Base-by-base conservation (phyloP, 37 sponge, comb jelly and placozoan genomes). In the Beroe forskalii region DNA sequence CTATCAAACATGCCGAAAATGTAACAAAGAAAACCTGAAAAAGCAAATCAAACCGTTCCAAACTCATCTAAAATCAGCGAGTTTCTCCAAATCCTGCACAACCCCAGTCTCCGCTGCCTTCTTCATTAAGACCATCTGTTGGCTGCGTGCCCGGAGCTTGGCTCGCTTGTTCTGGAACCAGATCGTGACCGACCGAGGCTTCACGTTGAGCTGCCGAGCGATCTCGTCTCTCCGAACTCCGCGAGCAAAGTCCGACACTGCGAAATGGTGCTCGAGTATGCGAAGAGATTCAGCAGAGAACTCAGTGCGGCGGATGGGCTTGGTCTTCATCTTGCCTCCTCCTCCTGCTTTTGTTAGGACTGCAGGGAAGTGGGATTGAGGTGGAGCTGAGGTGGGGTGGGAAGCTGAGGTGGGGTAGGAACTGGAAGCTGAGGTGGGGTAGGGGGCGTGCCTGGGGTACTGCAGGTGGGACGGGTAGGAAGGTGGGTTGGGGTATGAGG, bases 131-230 rank as follows among this genome's bases (percentile, higher is more conserved):
- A 35, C 75, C 9, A 72, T 6, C 30, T 72, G 75, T 72, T 32
- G 40, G 37, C 9, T 72, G 39, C 40, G 23, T 23, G 75, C 75
- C 75, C 75, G 28, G 32, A 72, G 37, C 75, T 72, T 72, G 12
- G 75, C 75, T 20, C 75, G 75, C 39, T 32, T 72, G 75, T 72
- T 72, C 75, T 72, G 75, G 75, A 72, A 72, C 75, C 75, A 72
- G 20, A 72, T 72, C 19, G 75, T 72, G 36, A 72, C 35, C 6
- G 40, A 38, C 2, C 75, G 33, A 38, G 75, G 75, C 30, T 39
- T 28, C 39, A 72, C 75, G 40, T 37, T 37, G 22, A 72, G 38
- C 75, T 72, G 75, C 35, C 40, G 28, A 20, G 75, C 75, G 3
- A 72, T 32, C 33, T 72, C 75, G 40, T 72, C 75, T 30, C 75